Base-by-base conservation (phyloP, 2,113 vertebrate species). In the Prolemur simus region DNA sequence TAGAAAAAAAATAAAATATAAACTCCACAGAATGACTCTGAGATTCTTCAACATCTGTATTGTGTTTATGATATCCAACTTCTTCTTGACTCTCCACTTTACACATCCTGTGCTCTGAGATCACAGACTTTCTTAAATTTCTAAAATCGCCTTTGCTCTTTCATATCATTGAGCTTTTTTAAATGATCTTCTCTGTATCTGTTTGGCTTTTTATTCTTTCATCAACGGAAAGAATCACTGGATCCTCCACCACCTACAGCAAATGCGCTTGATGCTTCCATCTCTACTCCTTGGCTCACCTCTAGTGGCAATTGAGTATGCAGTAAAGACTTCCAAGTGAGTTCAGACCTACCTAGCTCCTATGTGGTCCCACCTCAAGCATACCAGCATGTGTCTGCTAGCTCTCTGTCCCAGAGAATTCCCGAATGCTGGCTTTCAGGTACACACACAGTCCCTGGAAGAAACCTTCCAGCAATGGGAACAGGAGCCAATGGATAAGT, bases 61-160 rank as follows among this genome's bases (percentile, higher is more conserved):
- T 93, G 25, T 82, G 34, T 45, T 90, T 83, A 83, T 42, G 37
- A 23, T 88, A 34, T n/a, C 21, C 32, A 93, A 34, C 20, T 87
- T 88, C 52, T 49, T 64, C 27, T 73, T 69, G 54, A 95, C 60
- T 91, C 27, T 14, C 18, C 34, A 87, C 45, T 68, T 94, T 17
- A 76, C 18, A 84, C n/a, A 85, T 74, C 64, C 82, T 96, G n/a
- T 87, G 49, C 23, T 60, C 39, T 49, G 45, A 76, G 14, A 64
- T 84, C 37, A 91, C 23, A 77, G 54, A 87, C 34, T 32, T 96
- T 52, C 64, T 96, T 66, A 87, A 23, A 71, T 88, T 86, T 93
- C 15, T 88, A 89, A 93, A 95, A 45, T 85, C 52, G 84, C 9
- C 45, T 37, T 74, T 39, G 56, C 6, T 74, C 64, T 89, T 76